Percentiles rank a stretch among this genome's conserved stretches.
Conservation (phyloP, 2,113 vertebrate genomes). For the Lutjanus erythropterus region DNA sequence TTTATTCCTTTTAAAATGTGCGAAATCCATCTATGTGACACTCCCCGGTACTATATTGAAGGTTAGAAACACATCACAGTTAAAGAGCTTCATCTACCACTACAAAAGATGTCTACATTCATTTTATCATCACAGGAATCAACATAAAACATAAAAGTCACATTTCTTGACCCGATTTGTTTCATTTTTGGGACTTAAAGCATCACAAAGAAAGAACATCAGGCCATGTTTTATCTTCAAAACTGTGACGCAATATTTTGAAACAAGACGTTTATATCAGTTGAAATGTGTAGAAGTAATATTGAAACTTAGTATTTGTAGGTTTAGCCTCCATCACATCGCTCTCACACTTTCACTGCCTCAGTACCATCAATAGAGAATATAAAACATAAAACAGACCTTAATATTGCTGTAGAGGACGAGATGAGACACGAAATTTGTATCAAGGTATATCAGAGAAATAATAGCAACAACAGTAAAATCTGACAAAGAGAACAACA, state of each 20-base stretch:
- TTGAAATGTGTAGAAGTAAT: not conserved
- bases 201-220: slow-evolving; percentile 8
- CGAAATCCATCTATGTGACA: not conserved
- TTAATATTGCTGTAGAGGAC: slow-evolving; percentile 13
- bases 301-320: not conserved
- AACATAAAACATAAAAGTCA: not conserved
- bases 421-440: not conserved
- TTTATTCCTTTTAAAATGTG: slow-evolving; percentile 13
- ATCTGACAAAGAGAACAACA: slow-evolving; percentile 22
- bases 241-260: not conserved
- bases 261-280: not conserved
- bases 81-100: not conserved
- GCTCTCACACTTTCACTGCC: not conserved
- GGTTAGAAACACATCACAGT: not conserved
- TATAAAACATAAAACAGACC: slow-evolving; percentile 17
- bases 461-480: slow-evolving; percentile 22
- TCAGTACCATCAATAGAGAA: slow-evolving; percentile 23
- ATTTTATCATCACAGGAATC: not conserved
- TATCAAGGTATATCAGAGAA: slow-evolving; percentile 28
- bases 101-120: not conserved
- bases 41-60: not conserved
- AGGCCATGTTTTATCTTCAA: no score
- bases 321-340: not conserved
- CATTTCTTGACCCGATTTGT: not conserved
- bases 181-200: not conserved